Evolutionary conservation across 2,797 vertebrate genomes (phyloP).

Genomic region (Girardinus metallicus): DNA sequence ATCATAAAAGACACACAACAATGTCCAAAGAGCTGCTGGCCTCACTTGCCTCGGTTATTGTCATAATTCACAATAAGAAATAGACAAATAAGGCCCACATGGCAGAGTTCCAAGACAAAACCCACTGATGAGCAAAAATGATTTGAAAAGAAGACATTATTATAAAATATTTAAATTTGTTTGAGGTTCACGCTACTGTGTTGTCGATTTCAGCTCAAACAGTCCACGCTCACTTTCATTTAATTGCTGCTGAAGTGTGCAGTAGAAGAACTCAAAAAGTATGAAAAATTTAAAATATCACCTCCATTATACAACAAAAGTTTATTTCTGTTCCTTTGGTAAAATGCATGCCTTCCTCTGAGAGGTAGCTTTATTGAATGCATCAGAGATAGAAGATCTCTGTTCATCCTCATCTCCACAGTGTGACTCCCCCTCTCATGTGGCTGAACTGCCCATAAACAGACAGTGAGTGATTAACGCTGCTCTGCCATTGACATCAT

Average conservation of each 20-base stretch:
- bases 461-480: conserved; percentile 81
- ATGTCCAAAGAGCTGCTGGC: too few relatives aligned
- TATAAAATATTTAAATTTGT: too few relatives aligned
- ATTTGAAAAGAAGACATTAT: too few relatives aligned
- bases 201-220: neutral
- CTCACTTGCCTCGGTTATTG: too few relatives aligned
- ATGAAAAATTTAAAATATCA: neutral
- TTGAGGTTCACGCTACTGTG: too few relatives aligned
- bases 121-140: too few relatives aligned
- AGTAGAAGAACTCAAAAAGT: conserved; percentile 6
- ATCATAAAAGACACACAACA: too few relatives aligned
- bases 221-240: neutral
- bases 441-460: conserved; percentile 77
- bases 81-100: too few relatives aligned
- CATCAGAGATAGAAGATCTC: conserved; percentile 59
- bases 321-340: conserved; percentile 21
- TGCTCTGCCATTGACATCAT: conserved; percentile 81
- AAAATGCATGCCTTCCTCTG: conserved; percentile 21
- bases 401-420: conserved; percentile 61
- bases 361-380: conserved; percentile 60
- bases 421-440: conserved; percentile 62
- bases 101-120: too few relatives aligned
- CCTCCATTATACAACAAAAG: conserved; percentile 5
- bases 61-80: too few relatives aligned
- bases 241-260: neutral